Evolutionary conservation across 2,797 vertebrate species (phyloP), one percentile per base, ranked within the genome.

Genomic region (Catharus ustulatus): DNA sequence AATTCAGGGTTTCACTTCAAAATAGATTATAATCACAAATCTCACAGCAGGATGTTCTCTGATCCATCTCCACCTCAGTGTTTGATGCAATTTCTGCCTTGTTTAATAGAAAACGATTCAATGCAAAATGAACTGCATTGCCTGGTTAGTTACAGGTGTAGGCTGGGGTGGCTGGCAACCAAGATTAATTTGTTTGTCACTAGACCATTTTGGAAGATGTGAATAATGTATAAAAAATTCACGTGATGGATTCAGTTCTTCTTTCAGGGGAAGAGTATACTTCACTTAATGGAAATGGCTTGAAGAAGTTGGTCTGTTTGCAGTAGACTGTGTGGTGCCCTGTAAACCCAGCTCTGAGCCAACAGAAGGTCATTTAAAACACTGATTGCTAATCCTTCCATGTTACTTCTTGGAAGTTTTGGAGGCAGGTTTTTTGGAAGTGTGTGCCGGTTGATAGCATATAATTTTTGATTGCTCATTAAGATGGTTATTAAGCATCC

Each of bases 401-500:
- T 90, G 66, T 84, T 93, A 32, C 54, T 88, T 93, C 76, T 84
- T 96, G 80, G 36, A 94, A 94, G 38, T 90, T 97, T 95, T 62
- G 51, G 80, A 86, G 62, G 23, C 61, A 93, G 63, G 34, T 77
- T 89, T 94, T 89, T 79, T 78, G 73, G 62, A 95, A 79, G 29
- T 78, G 64, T 49, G 32, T 66, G 52, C 74, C 84, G 76, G 48
- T 66, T 91, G 79, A 89, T 94, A 96, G 64, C 73, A 74, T 93
- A 48, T 74, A 49, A 52, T 83, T 97, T 97, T 95, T 93, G 87
- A 96, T 97, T 96, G 72, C 89, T 95, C 57, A 64, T 95, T 97
- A 97, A 89, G 88, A 91, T 93, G 34, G 74, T 90, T 96, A 87
- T 95, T 96, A 95, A 96, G 91, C 76, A 94, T 88, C 85, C 92